Evolutionary conservation across 2,797 vertebrate genomes (phyloP), one percentile per base, ranked within the genome.

Genomic region (Alouatta caraya): DNA sequence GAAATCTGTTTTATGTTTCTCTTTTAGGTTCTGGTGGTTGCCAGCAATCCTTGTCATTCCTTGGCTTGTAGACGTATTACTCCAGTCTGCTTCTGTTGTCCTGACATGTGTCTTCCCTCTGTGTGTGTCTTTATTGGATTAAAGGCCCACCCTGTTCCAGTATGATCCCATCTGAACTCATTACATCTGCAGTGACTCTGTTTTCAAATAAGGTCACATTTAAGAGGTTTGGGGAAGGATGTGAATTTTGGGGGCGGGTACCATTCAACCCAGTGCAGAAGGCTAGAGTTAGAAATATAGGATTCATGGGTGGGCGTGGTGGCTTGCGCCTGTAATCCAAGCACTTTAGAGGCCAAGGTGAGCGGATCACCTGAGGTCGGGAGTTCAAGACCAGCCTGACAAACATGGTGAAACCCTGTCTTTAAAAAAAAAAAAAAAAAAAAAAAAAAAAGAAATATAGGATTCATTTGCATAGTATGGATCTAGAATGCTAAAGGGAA

Each of bases 181-280:
- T 85, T 86, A 88, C 44, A 92, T 76, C 67, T 79, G 21, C 11
- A 83, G 13, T 76, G 14, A 83, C 17, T 57, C 76, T 83, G 46
- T 80, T 82, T 95, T 42, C 82, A 94, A 92, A 91, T 93, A 87
- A 88, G 46, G 55, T 86, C 48, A 86, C 52, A 78, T 95, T 85
- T 64, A 91, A 91, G 39, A 90, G 64, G 21, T 93, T 90, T 50
- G 42, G 55, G 46, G 48, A 92, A 94, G 30, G 75, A 88, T 44
- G 39, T 67, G 24, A 81, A 89, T 82, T 96, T 83, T 19, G 67
- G 4, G 26, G 21, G 39, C 3, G 4, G 42, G 64, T 22, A 83
- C 39, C 55, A 0, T 88, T 92, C 50, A 93, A 83, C 30, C 64
- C 26, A 61, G 46, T 93, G 48, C 52, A 79, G 26, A 76, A 90